These are phyloP conservation scores for Thaumetopoea pityocampa DNA, from an alignment of 1,140 invertebrate genomes.

Conservation along the genomic window DNA sequence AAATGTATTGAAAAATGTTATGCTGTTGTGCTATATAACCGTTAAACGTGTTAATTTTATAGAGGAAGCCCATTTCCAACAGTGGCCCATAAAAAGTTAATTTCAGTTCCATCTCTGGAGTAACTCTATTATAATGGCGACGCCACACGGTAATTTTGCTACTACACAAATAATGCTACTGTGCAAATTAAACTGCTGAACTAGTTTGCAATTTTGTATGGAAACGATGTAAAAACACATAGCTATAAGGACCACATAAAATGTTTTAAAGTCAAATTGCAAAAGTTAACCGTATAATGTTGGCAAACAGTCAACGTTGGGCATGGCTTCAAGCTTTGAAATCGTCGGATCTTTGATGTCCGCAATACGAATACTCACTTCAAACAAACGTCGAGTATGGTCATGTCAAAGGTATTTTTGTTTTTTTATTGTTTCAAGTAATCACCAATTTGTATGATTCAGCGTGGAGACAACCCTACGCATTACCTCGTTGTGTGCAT, in stretches of 20 bases:
- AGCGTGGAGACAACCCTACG: conserved; percentile 2
- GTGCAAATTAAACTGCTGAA: background rate
- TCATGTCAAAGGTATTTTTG: conserved; percentile 1
- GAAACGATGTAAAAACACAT: conserved; percentile 4
- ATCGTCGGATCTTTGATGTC: conserved; percentile 10
- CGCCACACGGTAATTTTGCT: too few relatives aligned
- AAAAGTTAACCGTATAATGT: conserved; percentile 3
- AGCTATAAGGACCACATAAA: too few relatives aligned
- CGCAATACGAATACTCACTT: conserved; percentile 3
- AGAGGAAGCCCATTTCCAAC: too few relatives aligned
- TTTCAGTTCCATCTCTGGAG: too few relatives aligned
- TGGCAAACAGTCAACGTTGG: background rate
- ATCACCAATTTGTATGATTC: background rate
- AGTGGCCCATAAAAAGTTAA: too few relatives aligned
- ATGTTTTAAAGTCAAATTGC: background rate
- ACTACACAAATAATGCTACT: too few relatives aligned
- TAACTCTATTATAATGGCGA: too few relatives aligned
- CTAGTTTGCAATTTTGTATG: background rate
- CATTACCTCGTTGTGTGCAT: conserved; percentile 13
- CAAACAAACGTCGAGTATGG: conserved; percentile 3
- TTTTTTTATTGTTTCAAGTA: background rate
- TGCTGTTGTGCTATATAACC: too few relatives aligned
- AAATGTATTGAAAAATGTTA: too few relatives aligned
- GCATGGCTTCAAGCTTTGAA: background rate
- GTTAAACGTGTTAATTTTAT: too few relatives aligned